These are phyloP conservation scores for Hyles lineata DNA, from an alignment of 2,888 invertebrate species.

Conservation along the genomic window DNA sequence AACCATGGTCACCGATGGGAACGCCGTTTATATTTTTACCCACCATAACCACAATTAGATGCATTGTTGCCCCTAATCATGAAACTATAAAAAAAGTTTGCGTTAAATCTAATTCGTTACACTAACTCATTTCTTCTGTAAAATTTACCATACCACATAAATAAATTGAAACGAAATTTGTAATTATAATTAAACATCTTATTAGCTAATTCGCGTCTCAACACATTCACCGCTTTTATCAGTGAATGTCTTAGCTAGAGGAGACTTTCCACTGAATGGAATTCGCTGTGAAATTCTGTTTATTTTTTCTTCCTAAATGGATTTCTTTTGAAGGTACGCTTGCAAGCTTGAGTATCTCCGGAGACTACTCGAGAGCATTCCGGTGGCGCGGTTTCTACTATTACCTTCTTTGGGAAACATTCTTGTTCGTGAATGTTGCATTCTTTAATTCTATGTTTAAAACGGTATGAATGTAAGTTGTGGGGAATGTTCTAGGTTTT, in stretches of 20 bases:
- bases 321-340: constrained; percentile 17
- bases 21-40: too few relatives aligned
- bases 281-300: not conserved
- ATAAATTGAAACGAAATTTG: too few relatives aligned
- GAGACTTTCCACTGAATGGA: not conserved
- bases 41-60: too few relatives aligned
- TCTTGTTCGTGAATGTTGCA: not conserved
- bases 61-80: too few relatives aligned
- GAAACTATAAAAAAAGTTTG: too few relatives aligned
- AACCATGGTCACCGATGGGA: too few relatives aligned
- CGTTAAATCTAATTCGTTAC: too few relatives aligned
- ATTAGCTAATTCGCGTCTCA: not conserved
- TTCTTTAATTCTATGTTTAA: not conserved
- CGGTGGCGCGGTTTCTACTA: not conserved
- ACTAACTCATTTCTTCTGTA: too few relatives aligned
- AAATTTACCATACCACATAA: too few relatives aligned
- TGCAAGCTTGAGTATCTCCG: not conserved
- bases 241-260: not conserved
- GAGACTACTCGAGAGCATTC: constrained; percentile 11
- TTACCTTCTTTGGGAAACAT: not conserved
- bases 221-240: not conserved
- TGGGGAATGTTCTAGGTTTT: too few relatives aligned
- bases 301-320: not conserved
- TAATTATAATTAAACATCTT: not conserved
- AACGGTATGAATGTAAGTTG: not conserved